Evolutionary conservation across 2,113 vertebrate species (phyloP), one percentile per base, ranked within the genome.

Genomic region (Psilopsiagon aurifrons): DNA sequence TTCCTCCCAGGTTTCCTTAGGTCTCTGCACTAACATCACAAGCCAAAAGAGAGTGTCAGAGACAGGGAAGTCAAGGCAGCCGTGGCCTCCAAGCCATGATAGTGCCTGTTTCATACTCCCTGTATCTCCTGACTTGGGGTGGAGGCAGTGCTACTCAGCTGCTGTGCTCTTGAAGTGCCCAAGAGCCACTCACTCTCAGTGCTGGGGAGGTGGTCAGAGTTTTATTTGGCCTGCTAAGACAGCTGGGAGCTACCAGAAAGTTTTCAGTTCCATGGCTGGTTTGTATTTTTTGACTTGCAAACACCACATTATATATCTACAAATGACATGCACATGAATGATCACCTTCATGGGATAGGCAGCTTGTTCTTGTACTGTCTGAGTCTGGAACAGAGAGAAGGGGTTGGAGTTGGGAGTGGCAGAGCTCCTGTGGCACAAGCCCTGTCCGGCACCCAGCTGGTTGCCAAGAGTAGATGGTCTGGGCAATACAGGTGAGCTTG

Each of bases 1-100:
- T 96, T 96, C 96, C 95, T 97, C 95, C 68, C 69, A 59, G 91
- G 51, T 92, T 96, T 95, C 91, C 84, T 91, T 89, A 62, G 70
- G 69, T 68, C 25, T 87, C 84, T 90, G 69, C 74, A 60, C 73
- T 69, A 74, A 33, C 67, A 94, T 71, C 60, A 13, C 52, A 44
- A 77, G 31, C 28, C 4, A 59, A 52, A 83, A 85, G 31, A 33
- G 27, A 7, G 27, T 37, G 47, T 25, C 41, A 54, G 23, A 33
- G 54, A 63, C 3, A 12, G 35, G 24, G 67, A 63, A 44, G 54
- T 73, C 43, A 22, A 77, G 29, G 63, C 74, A 87, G 52, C 74
- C n/a, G 1, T n/a, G 44, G 35, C 31, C 25, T 75, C 54, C n/a
- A 19, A 44, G 46, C 67, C 31, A 0, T 7, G 33, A 46, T 7